A percentile compares a stretch with the other conserved stretches of the same genome.
phyloP scores from a whole-genome alignment of 2,113 vertebrate species.

The Phrynosoma blainvillii region DNA sequence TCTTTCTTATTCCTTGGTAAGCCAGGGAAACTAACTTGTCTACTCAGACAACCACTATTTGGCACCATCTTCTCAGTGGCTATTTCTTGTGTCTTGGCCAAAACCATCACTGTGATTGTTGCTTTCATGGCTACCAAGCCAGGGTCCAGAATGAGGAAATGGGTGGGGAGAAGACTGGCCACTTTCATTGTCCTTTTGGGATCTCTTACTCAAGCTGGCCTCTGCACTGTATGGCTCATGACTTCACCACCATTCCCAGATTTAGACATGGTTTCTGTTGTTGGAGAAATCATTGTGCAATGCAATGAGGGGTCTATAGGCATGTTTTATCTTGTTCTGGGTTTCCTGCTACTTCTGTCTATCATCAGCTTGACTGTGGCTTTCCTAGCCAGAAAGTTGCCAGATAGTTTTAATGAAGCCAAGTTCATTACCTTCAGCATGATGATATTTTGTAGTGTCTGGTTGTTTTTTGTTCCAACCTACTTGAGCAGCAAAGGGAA shows the following conservation, averaged over 20 bases:
- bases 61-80: background rate
- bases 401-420: background rate
- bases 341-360: background rate
- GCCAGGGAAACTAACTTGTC: background rate
- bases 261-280: background rate
- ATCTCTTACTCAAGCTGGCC: background rate
- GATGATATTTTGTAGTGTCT: background rate
- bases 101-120: background rate
- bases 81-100: background rate
- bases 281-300: background rate
- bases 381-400: background rate
- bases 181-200: background rate
- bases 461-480: background rate
- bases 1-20: background rate
- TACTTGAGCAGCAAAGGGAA: background rate
- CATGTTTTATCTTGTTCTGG: background rate
- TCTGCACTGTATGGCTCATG: background rate
- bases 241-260: background rate
- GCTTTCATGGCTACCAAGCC: background rate
- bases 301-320: background rate
- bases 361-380: background rate
- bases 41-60: background rate
- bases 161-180: background rate
- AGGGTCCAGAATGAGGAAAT: background rate
- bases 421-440: slow-evolving; percentile 1